phyloP scores from a whole-genome alignment of 2,113 vertebrate species.

The Lophura nycthemera region DNA sequence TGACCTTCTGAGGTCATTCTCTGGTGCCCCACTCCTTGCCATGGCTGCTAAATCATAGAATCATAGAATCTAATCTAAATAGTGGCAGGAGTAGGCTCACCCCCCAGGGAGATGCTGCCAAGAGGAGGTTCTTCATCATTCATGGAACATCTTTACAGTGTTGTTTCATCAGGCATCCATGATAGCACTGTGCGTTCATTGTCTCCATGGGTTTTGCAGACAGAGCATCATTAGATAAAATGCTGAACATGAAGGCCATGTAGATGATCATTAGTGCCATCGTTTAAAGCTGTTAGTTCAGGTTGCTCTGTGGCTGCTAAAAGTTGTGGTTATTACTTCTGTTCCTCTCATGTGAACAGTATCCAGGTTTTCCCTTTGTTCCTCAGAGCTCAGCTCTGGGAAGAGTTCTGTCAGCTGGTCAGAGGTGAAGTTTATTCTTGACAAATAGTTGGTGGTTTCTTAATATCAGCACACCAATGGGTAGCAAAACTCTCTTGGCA shows the following conservation, averaged over 20 bases:
- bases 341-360: not conserved
- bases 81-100: not conserved
- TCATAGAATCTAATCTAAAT: not conserved
- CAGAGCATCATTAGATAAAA: not conserved
- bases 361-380: not conserved
- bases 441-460: not conserved
- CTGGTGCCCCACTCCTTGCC: rapidly evolving
- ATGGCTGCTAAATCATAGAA: not conserved
- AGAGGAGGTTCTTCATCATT: not conserved
- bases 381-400: not conserved
- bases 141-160: not conserved
- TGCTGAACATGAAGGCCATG: not conserved
- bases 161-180: not conserved
- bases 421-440: not conserved
- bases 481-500: not conserved
- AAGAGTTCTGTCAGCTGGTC: not conserved
- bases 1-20: not conserved
- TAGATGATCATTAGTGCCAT: not conserved
- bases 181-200: not conserved
- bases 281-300: not conserved
- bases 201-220: not conserved
- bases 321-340: not conserved
- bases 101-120: not conserved
- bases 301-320: not conserved
- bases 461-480: rapidly evolving